Evolutionary conservation across 2,113 vertebrate genomes (phyloP).

Genomic region (Nerophis lumbriciformis): DNA sequence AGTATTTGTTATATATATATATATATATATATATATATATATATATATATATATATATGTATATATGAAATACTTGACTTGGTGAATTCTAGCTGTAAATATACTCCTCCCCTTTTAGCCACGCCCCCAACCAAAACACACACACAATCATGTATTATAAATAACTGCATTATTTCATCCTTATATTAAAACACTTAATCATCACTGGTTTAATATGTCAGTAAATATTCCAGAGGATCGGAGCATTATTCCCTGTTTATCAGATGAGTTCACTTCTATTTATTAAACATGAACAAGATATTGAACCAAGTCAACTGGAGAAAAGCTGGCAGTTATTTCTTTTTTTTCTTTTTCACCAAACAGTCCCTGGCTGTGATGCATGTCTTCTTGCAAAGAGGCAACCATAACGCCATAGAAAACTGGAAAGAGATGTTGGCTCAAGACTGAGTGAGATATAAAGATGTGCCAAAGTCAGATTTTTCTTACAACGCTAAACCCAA

Average conservation of each 20-base stretch:
- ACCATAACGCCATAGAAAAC: slow-evolving; percentile 13
- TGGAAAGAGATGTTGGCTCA: slow-evolving; percentile 8
- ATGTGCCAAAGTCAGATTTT: slow-evolving; percentile 10
- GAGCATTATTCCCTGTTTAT: not conserved
- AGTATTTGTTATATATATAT: no score
- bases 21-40: no score
- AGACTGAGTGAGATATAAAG: slow-evolving; percentile 8
- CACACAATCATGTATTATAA: slow-evolving; percentile 5
- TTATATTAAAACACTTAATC: not conserved
- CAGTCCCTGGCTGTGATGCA: slow-evolving; percentile 15
- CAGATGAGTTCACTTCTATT: slow-evolving; percentile 8
- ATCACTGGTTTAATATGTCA: not conserved
- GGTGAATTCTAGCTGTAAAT: no score
- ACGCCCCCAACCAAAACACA: no score
- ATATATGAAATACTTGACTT: no score
- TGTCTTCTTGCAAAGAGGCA: slow-evolving; percentile 11
- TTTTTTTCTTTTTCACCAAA: slow-evolving; percentile 21
- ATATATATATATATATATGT: no score
- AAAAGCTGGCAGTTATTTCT: slow-evolving; percentile 16
- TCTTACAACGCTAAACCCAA: not conserved
- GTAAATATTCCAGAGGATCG: not conserved
- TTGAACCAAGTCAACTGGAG: slow-evolving; percentile 14
- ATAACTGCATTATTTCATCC: slow-evolving; percentile 21
- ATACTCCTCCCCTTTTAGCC: no score
- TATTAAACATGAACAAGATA: slow-evolving; percentile 32